These are phyloP conservation scores for Agapornis canus DNA, from an alignment of 2,797 vertebrate species.

Conservation along the genomic window DNA sequence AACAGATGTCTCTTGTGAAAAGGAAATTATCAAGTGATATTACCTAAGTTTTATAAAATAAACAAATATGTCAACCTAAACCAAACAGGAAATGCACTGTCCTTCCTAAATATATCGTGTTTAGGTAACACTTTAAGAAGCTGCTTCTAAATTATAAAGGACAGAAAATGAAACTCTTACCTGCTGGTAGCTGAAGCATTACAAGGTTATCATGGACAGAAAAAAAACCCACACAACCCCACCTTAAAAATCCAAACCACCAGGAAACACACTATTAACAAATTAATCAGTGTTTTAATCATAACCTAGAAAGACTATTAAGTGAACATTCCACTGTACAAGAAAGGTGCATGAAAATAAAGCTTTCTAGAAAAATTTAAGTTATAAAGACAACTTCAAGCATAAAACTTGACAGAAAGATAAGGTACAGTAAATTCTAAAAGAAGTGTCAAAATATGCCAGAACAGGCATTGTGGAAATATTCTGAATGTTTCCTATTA, in stretches of 20 bases:
- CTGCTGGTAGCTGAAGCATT: background rate
- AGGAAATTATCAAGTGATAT: background rate
- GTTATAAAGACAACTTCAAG: background rate
- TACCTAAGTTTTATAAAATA: background rate
- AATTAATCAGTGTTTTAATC: background rate
- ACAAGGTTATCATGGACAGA: background rate
- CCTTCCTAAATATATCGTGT: background rate
- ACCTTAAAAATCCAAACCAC: background rate
- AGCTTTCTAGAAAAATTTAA: background rate
- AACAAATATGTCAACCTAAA: background rate
- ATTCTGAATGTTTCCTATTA: background rate
- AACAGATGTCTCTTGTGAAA: background rate
- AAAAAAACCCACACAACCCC: background rate
- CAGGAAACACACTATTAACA: background rate
- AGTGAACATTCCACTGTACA: background rate
- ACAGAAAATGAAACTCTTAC: background rate
- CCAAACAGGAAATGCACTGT: background rate
- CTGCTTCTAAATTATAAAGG: background rate
- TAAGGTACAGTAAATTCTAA: background rate
- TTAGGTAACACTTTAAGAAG: background rate
- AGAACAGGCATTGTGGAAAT: background rate
- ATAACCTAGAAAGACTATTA: background rate
- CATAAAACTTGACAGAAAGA: background rate
- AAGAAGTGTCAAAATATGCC: background rate
- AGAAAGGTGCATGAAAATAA: background rate